These are phyloP conservation scores for Zosterops pallidus DNA, from an alignment of 2,113 vertebrate genomes.

Conservation along the genomic window DNA sequence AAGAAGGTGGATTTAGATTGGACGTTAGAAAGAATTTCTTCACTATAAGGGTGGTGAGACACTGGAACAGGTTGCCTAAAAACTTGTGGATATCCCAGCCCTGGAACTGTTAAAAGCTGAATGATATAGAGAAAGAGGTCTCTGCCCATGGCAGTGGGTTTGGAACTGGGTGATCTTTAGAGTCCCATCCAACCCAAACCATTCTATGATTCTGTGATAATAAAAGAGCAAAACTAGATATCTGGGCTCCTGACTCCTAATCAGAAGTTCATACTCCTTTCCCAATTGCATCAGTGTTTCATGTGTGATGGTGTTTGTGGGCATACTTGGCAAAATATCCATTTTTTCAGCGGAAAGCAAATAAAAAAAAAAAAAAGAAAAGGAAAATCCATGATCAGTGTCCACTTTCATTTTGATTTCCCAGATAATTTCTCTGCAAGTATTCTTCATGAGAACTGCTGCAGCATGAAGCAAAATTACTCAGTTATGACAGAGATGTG, in stretches of 20 bases:
- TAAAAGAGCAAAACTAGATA: background rate
- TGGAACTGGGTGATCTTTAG: too few species aligned
- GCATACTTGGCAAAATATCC: background rate
- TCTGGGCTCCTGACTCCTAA: background rate
- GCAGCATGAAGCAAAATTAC: background rate
- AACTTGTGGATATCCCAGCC: too few species aligned
- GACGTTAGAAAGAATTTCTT: too few species aligned
- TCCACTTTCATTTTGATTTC: background rate
- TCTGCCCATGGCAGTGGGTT: too few species aligned
- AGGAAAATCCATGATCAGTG: background rate
- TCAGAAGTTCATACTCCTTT: background rate
- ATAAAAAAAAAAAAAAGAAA: rapidly evolving
- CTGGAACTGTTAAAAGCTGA: too few species aligned
- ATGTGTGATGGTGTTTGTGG: background rate
- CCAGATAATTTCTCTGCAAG: background rate
- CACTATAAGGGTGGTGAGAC: too few species aligned
- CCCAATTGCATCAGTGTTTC: background rate
- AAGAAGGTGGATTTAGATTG: too few species aligned
- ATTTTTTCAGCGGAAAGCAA: background rate
- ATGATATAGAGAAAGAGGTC: too few species aligned
- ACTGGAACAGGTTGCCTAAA: too few species aligned
- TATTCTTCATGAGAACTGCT: background rate
- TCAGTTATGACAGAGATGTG: background rate
- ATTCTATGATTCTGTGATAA: too few species aligned
- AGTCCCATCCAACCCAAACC: too few species aligned